Evolutionary conservation across 1,140 invertebrate genomes (phyloP).

Genomic region (Drosophila grimshawi): DNA sequence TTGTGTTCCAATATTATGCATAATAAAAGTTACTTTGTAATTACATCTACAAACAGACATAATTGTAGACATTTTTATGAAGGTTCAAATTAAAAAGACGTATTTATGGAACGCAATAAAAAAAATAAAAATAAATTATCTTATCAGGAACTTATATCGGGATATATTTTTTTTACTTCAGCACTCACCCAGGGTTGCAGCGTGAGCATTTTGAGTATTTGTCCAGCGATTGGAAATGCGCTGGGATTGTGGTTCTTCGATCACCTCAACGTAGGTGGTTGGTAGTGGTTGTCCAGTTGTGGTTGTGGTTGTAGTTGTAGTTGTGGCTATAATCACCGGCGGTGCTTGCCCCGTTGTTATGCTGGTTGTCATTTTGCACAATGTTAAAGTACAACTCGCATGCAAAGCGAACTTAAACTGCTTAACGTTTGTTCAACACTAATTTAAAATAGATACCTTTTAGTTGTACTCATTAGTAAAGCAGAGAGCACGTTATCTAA

Average conservation of each 20-base stretch:
- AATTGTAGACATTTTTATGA: too few species aligned
- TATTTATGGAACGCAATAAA: too few species aligned
- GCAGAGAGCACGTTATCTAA: conserved; percentile 11
- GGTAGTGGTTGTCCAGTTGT: conserved; percentile 16
- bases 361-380: conserved; percentile 44
- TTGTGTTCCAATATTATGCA: too few species aligned
- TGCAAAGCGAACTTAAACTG: conserved; percentile 6
- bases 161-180: background rate
- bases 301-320: background rate
- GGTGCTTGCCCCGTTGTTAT: conserved; percentile 32
- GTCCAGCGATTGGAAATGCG: conserved; percentile 15
- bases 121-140: background rate
- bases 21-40: too few species aligned
- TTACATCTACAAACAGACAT: too few species aligned
- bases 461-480: background rate
- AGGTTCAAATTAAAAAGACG: too few species aligned
- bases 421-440: conserved; percentile 15
- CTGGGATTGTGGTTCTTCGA: conserved; percentile 20
- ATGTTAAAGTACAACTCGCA: conserved; percentile 4
- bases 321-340: conserved; percentile 25
- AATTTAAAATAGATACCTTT: conserved; percentile 8
- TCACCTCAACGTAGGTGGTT: conserved; percentile 42
- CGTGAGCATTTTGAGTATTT: conserved; percentile 29
- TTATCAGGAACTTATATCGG: background rate
- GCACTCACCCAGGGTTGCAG: conserved; percentile 36